Evolutionary conservation across 2,113 vertebrate genomes (phyloP).

Genomic region (Oncorhynchus mykiss): DNA sequence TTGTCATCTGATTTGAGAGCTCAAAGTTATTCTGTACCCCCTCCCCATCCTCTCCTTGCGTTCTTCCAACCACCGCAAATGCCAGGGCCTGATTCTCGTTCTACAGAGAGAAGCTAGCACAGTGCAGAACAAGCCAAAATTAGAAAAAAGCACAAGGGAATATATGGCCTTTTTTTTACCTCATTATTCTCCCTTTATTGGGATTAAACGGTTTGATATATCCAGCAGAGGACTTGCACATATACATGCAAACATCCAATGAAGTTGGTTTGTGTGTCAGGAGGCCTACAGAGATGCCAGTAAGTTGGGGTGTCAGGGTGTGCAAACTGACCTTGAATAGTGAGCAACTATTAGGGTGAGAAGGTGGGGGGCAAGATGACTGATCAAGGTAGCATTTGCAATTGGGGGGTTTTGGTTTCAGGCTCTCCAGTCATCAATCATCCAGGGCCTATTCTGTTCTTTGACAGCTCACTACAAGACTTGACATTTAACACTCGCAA

Average conservation of each 20-base stretch:
- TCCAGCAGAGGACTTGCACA: slow-evolving; percentile 67
- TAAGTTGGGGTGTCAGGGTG: slow-evolving; percentile 84
- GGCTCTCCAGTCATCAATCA: slow-evolving; percentile 99
- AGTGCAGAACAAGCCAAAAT: slow-evolving; percentile 69
- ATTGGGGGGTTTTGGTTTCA: slow-evolving; percentile 98
- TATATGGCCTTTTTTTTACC: slow-evolving; percentile 50
- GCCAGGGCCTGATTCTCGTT: slow-evolving; percentile 21
- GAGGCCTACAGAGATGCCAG: slow-evolving; percentile 74
- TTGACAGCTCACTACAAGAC: slow-evolving; percentile 99
- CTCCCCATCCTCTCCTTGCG: slow-evolving; percentile 20
- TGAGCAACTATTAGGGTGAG: slow-evolving; percentile 70
- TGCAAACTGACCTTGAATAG: slow-evolving; percentile 88
- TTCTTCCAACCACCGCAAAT: slow-evolving; percentile 25
- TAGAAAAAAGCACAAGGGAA: slow-evolving; percentile 59
- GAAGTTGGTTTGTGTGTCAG: slow-evolving; percentile 69
- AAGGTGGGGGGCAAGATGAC: slow-evolving; percentile 77
- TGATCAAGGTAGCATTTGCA: slow-evolving; percentile 97
- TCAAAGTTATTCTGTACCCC: slow-evolving; percentile 65
- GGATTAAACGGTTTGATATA: slow-evolving; percentile 78
- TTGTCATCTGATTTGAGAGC: slow-evolving; percentile 89
- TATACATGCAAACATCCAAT: slow-evolving; percentile 67
- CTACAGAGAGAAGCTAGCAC: not conserved
- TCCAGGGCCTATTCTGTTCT: slow-evolving; percentile 95
- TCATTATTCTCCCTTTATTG: slow-evolving; percentile 61
- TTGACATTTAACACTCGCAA: slow-evolving; percentile 99